phyloP scores from a whole-genome alignment of 2,113 vertebrate genomes.

The Capra hircus region DNA sequence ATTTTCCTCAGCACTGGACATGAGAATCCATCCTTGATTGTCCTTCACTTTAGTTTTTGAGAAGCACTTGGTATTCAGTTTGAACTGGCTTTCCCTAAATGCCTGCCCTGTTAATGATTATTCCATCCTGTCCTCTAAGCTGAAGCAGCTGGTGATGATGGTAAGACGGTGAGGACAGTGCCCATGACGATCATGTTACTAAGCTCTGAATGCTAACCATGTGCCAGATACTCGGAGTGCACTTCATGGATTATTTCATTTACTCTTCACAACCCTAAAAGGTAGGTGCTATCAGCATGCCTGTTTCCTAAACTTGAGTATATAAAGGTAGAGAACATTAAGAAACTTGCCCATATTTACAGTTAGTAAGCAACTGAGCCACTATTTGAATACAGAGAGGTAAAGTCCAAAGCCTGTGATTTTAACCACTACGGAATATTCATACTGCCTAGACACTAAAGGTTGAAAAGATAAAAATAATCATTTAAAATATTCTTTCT shows the following conservation, averaged over 20 bases:
- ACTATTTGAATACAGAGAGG: background rate
- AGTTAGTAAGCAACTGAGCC: background rate
- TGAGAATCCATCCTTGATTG: background rate
- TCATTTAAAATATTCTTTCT: background rate
- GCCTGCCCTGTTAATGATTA: background rate
- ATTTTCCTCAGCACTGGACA: background rate
- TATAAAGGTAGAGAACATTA: background rate
- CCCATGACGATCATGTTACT: fast-evolving
- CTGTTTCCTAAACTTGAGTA: background rate
- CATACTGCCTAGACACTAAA: background rate
- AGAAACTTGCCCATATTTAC: background rate
- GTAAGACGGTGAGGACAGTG: background rate
- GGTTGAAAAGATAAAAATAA: background rate
- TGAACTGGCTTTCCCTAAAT: background rate
- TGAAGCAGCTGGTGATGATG: background rate
- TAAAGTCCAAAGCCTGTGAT: background rate
- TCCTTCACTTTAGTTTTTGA: background rate
- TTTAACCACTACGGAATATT: background rate
- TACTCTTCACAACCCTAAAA: background rate
- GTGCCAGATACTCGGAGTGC: background rate
- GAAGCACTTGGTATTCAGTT: background rate
- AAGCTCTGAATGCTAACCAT: background rate
- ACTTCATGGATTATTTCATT: background rate
- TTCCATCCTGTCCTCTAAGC: background rate
- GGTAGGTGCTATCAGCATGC: background rate